Percentiles rank a stretch among this genome's conserved stretches.
phyloP scores from a whole-genome alignment of 2,797 vertebrate genomes.

The Sarcophilus harrisii region DNA sequence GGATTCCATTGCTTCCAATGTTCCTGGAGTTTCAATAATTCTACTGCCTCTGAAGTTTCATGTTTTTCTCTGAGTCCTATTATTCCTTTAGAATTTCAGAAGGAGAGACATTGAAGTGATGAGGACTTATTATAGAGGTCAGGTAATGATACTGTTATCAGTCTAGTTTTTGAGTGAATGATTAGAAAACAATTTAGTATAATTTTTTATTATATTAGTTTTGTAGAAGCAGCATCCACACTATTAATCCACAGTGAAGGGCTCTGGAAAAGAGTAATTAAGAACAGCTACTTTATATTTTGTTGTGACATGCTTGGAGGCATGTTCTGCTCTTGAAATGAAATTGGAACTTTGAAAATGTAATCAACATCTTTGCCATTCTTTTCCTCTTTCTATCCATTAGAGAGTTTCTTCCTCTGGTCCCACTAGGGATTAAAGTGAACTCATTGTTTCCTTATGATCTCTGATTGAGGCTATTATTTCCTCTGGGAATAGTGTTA shows the following conservation, averaged over 20 bases:
- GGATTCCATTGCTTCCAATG: not conserved
- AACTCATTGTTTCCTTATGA: constrained; percentile 59
- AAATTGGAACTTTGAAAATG: constrained; percentile 71
- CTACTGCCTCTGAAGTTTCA: constrained; percentile 27
- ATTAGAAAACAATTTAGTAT: constrained; percentile 65
- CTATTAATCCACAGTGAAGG: constrained; percentile 62
- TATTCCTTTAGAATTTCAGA: constrained; percentile 18
- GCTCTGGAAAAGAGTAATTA: constrained; percentile 66
- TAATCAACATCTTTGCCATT: constrained; percentile 55
- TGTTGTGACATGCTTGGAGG: constrained; percentile 60
- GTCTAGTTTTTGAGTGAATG: constrained; percentile 50
- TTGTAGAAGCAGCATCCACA: constrained; percentile 51
- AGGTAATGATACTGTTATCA: not conserved
- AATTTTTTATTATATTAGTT: constrained; percentile 50
- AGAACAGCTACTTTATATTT: constrained; percentile 58
- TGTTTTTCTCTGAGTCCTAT: not conserved
- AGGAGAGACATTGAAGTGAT: constrained; percentile 11
- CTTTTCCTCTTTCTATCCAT: constrained; percentile 55
- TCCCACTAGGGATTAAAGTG: constrained; percentile 65
- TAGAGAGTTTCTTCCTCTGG: constrained; percentile 63
- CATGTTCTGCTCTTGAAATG: constrained; percentile 64
- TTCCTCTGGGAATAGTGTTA: constrained; percentile 56
- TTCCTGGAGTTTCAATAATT: not conserved
- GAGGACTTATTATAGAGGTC: constrained; percentile 31
- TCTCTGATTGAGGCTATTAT: constrained; percentile 31